Conservation (phyloP, 2,797 vertebrate genomes). For the Pseudochirops cupreus region DNA sequence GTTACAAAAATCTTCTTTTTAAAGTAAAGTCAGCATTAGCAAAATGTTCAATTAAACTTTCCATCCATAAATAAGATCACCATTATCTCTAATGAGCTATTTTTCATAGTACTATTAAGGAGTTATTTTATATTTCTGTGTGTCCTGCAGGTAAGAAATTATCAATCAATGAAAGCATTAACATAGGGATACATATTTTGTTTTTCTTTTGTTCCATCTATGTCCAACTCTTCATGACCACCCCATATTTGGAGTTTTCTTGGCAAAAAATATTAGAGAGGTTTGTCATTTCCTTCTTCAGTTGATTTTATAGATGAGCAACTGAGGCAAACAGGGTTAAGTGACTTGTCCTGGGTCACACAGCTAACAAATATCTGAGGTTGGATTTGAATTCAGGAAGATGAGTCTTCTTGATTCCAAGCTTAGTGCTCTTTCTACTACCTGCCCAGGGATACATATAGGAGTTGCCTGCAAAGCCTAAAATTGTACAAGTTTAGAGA, state of each 20-base stretch:
- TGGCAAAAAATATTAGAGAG: not conserved
- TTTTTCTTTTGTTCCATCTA: not conserved
- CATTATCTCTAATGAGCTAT: not conserved
- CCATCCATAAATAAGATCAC: not conserved
- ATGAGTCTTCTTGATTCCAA: not conserved
- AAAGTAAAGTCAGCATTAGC: not conserved
- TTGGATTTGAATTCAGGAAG: not conserved
- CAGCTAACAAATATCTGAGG: not conserved
- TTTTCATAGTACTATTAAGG: not conserved
- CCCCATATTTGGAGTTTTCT: not conserved
- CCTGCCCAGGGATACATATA: not conserved
- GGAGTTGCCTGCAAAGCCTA: not conserved
- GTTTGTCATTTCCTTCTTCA: not conserved
- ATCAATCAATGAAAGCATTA: not conserved
- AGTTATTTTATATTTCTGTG: not conserved
- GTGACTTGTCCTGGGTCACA: not conserved
- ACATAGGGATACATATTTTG: not conserved
- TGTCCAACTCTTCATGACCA: not conserved
- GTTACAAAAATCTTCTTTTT: not conserved
- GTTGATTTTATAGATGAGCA: not conserved
- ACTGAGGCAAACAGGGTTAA: not conserved
- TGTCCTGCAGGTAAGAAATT: not conserved
- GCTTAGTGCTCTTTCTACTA: not conserved
- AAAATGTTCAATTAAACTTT: not conserved
- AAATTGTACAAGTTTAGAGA: not conserved